Conservation (phyloP, 2,113 vertebrate species). For the Psittacula cyanocephala region DNA sequence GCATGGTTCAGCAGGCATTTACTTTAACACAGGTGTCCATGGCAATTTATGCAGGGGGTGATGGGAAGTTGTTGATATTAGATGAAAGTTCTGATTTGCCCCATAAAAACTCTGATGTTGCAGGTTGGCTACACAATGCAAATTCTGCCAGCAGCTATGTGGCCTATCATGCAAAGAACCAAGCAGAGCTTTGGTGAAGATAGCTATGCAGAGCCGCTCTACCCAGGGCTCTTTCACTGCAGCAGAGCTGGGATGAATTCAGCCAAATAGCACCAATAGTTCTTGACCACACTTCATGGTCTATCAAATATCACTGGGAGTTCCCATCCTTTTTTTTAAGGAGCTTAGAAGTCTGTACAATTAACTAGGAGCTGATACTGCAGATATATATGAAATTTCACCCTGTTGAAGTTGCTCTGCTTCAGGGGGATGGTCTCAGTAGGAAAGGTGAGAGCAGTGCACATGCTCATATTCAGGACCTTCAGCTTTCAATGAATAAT, state of each 20-base stretch:
- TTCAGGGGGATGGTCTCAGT: not conserved
- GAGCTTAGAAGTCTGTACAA: not conserved
- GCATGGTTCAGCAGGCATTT: not conserved
- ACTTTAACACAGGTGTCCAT: fast-evolving
- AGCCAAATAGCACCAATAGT: not conserved
- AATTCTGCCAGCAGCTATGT: not conserved
- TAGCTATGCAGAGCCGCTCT: not conserved
- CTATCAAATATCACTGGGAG: not conserved
- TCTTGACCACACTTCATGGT: not conserved
- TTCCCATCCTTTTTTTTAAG: not conserved
- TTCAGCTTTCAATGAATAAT: not conserved
- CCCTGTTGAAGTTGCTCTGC: not conserved
- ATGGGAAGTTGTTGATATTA: not conserved
- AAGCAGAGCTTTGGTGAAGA: fast-evolving
- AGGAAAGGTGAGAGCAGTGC: not conserved
- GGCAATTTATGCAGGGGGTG: not conserved
- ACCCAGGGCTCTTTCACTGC: too few relatives aligned
- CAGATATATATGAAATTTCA: not conserved
- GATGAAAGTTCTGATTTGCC: not conserved
- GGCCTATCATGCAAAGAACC: not conserved
- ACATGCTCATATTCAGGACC: not conserved
- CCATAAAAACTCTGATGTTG: not conserved
- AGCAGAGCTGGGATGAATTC: not conserved
- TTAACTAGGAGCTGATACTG: not conserved
- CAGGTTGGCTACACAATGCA: too few relatives aligned